Base-by-base conservation (phyloP, 1,140 invertebrate genomes). In the Liolophura sinensis region DNA sequence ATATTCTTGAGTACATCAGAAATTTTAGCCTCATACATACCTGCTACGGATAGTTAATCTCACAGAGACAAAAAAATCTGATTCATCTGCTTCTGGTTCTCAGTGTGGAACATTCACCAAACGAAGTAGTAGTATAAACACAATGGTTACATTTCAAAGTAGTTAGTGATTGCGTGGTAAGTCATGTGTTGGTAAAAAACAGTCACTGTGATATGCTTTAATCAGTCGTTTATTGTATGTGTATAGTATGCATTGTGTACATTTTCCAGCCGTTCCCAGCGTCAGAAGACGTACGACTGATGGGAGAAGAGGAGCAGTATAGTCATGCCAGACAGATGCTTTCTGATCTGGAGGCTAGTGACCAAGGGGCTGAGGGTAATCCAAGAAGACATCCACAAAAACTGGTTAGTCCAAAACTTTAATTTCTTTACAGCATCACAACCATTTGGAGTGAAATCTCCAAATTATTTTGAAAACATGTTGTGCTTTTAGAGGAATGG, bases 291-390 rank as follows among this genome's bases (percentile, higher is more conserved):
- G 85, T 85, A 27, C 84, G 85, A 63, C 80, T 87, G 59, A 79
- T 91, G n/a, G 84, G 89, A 59, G 88, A 88, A 16, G 82, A 86
- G 55, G 82, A 87, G 22, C 91, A 95, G 76, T 96, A 95, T 87
- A 80, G 86, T 56, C 90, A 94, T 85, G 91, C 91, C 14, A 51
- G 79, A 68, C 81, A 88, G 15, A 55, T 71, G 60, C 89, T 89
- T 78, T 84, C 88, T 70, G 84, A 89, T 67, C 86, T 70, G 22
- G 46, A 59, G 9, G 48, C 59, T 11, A 67, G 58, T 66, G 61
- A 54, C 22, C 59, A 20, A 47, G 58, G 47, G 31, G 31, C 31
- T 51, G 64, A 62, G 47, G 68, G 62, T n/a, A 50, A 47, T 59
- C 65, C n/a, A 18, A 24, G 22, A 18, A 60, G 15, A 47, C 62